A percentile compares a stretch with the other conserved stretches of the same genome.
Conservation (phyloP, 2,113 vertebrate genomes). For the Hippolais icterina region DNA sequence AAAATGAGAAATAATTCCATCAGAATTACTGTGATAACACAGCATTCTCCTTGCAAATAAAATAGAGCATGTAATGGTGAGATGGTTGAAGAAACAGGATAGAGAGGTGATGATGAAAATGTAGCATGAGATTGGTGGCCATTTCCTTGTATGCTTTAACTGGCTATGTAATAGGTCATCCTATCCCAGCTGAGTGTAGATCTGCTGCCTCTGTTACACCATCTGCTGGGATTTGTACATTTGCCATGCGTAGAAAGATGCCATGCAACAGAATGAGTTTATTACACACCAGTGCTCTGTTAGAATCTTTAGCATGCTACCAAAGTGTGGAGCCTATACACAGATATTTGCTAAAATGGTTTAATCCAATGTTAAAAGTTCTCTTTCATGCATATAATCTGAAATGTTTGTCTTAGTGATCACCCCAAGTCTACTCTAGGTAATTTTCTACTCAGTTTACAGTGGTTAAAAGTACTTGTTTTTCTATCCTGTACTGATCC, state of each 20-base stretch:
- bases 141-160: background rate
- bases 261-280: background rate
- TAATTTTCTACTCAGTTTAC: background rate
- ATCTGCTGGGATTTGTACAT: background rate
- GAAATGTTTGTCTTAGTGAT: background rate
- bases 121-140: background rate
- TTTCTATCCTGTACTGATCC: background rate
- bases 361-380: background rate
- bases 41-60: background rate
- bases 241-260: background rate
- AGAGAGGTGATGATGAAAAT: background rate
- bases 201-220: background rate
- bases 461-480: background rate
- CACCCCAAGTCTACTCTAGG: background rate
- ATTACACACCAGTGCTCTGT: background rate
- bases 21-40: fast-evolving
- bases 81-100: background rate
- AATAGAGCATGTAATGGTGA: background rate
- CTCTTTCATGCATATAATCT: background rate
- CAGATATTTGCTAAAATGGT: background rate
- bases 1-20: background rate
- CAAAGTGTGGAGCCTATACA: background rate
- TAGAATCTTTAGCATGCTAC: fast-evolving
- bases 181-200: background rate
- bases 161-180: background rate